These are phyloP conservation scores for Aythya baeri DNA, from an alignment of 2,113 vertebrate species.

Conservation along the genomic window DNA sequence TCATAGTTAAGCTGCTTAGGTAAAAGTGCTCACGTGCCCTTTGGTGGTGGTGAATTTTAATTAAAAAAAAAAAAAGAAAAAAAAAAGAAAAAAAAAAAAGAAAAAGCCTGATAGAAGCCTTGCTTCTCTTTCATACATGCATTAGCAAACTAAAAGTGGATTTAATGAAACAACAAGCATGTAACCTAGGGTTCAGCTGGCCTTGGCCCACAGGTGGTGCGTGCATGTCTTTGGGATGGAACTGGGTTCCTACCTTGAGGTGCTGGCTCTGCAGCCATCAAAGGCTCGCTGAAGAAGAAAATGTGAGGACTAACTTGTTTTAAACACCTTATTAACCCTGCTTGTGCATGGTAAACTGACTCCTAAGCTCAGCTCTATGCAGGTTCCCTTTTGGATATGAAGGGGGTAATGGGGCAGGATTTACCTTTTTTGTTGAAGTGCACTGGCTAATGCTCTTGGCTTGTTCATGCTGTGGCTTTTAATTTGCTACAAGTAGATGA, in stretches of 20 bases:
- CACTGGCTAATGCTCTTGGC: background rate
- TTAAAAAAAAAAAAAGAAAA: too few species aligned
- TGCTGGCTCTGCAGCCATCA: background rate
- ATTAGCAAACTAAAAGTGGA: too few species aligned
- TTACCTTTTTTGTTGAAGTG: background rate
- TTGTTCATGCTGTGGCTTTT: background rate
- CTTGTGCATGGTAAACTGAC: background rate
- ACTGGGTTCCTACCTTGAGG: background rate
- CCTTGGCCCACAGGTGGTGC: background rate
- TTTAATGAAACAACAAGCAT: too few species aligned
- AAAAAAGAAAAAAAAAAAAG: background rate
- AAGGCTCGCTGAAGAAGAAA: background rate
- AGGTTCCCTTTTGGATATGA: background rate
- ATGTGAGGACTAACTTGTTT: background rate
- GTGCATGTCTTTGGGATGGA: background rate
- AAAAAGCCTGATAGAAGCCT: background rate
- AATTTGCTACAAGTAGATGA: background rate
- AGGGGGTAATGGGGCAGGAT: background rate
- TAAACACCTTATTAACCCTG: background rate
- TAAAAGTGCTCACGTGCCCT: background rate
- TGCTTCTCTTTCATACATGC: background rate
- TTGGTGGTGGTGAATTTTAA: background rate
- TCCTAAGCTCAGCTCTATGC: background rate
- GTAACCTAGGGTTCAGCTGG: background rate
- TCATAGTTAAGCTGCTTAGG: background rate